Evolutionary conservation across 2,888 invertebrate genomes (phyloP).

Genomic region (Ectobius pallidus): DNA sequence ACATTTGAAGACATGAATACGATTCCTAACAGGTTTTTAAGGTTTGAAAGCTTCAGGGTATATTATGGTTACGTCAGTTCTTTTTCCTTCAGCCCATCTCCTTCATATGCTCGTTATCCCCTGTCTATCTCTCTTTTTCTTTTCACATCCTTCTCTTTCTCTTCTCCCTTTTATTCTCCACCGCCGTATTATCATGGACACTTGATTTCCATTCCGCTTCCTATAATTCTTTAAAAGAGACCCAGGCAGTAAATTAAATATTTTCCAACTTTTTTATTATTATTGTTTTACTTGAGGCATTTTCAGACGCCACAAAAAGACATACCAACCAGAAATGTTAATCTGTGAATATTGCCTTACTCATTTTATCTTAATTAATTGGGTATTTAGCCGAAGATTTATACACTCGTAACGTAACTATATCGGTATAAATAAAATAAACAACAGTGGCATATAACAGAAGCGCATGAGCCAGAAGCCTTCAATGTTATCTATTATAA

Average conservation of each 20-base stretch:
- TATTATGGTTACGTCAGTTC: neutral
- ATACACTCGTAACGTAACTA: too few relatives aligned
- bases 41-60: slow-evolving; percentile 7
- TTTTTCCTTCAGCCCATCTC: neutral
- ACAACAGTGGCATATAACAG: too few relatives aligned
- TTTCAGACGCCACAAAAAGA: neutral
- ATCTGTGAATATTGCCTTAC: neutral
- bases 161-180: neutral
- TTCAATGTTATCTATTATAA: too few relatives aligned
- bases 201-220: neutral
- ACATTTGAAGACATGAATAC: slow-evolving; percentile 32
- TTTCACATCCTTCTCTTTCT: neutral
- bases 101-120: neutral
- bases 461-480: too few relatives aligned
- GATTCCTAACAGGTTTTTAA: slow-evolving; percentile 39
- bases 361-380: neutral
- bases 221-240: neutral
- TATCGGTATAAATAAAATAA: too few relatives aligned
- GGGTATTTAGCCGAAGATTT: too few relatives aligned
- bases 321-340: neutral
- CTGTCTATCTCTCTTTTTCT: neutral
- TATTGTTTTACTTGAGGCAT: neutral
- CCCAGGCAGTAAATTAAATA: neutral
- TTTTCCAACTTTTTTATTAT: neutral
- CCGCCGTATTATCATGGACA: slow-evolving; percentile 8